Conservation (phyloP, 2,888 invertebrate species). For the Anthrax anthrax region DNA sequence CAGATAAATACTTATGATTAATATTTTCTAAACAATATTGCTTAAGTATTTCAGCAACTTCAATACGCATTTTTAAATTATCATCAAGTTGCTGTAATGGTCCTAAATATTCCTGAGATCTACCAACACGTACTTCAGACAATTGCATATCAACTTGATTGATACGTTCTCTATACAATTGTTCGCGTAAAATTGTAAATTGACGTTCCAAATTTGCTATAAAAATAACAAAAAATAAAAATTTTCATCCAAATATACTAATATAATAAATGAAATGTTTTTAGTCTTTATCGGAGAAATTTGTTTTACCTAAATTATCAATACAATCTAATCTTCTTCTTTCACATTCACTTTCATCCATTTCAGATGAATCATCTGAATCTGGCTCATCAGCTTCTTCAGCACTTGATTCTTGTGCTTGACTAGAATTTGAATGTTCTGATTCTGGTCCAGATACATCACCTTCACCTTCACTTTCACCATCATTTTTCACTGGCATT, state of each 20-base stretch:
- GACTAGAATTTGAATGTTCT: slow-evolving; percentile 50
- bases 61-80: slow-evolving; percentile 68
- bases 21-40: slow-evolving; percentile 70
- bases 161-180: slow-evolving; percentile 71
- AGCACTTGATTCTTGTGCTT: slow-evolving; percentile 54
- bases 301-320: slow-evolving; percentile 51
- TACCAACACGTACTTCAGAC: slow-evolving; percentile 69
- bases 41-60: slow-evolving; percentile 78
- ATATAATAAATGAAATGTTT: not conserved
- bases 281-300: not conserved
- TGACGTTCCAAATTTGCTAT: slow-evolving; percentile 69
- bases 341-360: slow-evolving; percentile 88
- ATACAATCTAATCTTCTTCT: slow-evolving; percentile 66
- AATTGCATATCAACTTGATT: slow-evolving; percentile 73
- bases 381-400: slow-evolving; percentile 69
- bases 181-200: slow-evolving; percentile 73
- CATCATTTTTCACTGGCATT: slow-evolving; percentile 57
- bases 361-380: slow-evolving; percentile 73
- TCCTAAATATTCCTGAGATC: slow-evolving; percentile 75
- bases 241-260: not conserved
- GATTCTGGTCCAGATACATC: slow-evolving; percentile 57
- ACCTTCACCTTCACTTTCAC: slow-evolving; percentile 44
- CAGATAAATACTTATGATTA: slow-evolving; percentile 72
- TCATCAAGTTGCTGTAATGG: slow-evolving; percentile 77
- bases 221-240: not conserved